Percentiles rank a stretch among this genome's conserved stretches.
Conservation (phyloP, 2,888 invertebrate genomes). For the Epiblema foenella region DNA sequence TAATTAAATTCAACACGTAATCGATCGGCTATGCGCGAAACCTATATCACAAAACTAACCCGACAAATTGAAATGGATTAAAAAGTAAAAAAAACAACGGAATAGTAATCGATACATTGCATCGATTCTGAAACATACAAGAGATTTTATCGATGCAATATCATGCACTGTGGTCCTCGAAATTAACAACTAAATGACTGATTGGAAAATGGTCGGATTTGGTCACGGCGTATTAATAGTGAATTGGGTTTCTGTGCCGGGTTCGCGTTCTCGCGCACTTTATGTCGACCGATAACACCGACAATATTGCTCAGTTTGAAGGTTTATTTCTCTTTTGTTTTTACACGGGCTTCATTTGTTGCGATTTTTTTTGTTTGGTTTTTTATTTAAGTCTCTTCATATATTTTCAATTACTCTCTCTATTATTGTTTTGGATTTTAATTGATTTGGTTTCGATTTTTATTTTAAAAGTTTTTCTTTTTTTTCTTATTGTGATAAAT, state of each 20-base stretch:
- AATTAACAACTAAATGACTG: conserved; percentile 83
- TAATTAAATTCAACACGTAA: conserved; percentile 39
- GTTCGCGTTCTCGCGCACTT: conserved; percentile 62
- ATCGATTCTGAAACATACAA: conserved; percentile 47
- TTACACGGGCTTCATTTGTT: conserved; percentile 22
- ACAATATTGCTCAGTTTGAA: conserved; percentile 60
- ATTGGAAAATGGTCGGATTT: conserved; percentile 77
- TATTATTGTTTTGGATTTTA: neutral
- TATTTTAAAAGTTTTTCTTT: neutral
- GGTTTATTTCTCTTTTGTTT: conserved; percentile 53
- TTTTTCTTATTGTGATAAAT: too few species aligned
- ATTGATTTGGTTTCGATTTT: neutral
- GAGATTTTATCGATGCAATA: conserved; percentile 68
- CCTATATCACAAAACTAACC: conserved; percentile 31
- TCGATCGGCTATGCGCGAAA: conserved; percentile 30
- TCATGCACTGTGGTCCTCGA: conserved; percentile 82
- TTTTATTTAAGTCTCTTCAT: neutral
- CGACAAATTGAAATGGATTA: conserved; percentile 44
- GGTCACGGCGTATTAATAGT: conserved; percentile 81
- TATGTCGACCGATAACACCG: conserved; percentile 70
- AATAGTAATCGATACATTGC: conserved; percentile 52
- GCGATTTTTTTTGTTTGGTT: neutral
- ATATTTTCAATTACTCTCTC: neutral
- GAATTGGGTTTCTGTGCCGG: conserved; percentile 82
- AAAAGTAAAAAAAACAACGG: conserved; percentile 43